Base-by-base conservation (phyloP, 2,113 vertebrate genomes). In the Varanus salvator region DNA sequence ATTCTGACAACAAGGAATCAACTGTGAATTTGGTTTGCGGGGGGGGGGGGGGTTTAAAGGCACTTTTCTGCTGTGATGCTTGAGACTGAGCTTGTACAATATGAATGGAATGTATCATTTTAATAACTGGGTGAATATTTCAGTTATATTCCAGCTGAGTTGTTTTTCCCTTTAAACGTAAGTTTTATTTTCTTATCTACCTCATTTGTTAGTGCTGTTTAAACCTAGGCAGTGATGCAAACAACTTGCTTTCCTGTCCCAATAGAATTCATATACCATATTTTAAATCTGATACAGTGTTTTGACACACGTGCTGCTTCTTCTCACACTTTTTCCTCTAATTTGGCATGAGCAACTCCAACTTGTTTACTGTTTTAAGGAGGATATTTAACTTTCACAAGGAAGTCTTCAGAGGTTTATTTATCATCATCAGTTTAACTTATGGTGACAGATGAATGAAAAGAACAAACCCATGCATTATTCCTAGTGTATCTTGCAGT, bases 31-130 rank as follows among this genome's bases (percentile, higher is more conserved):
- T 91, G 85, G 78, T 93, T 93, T 87, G 88, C 91, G 92, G 94
- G 83, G 78, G 90, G 92, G 94, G 83, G 78, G 90, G 93, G 81
- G 93, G 95, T 94, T 93, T 52, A 54, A 85, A 89, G 88, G 88
- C 88, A 74, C 84, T 77, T 92, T 80, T 71, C 90, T 19, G 64
- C 94, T 95, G 95, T 87, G 84, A 95, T 69, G 91, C 92, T 90
- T 85, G 83, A 80, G 50, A 29, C 48, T 71, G 54, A 77, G 82
- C 60, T 71, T 85, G 88, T 93, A 69, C 69, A 57, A 89, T 88
- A 85, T 80, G 72, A 90, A 93, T 92, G 90, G 92, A 90, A 94
- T 93, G 77, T 92, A 93, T 95, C 91, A 90, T 94, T 95, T 96
- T 91, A 94, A 86, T 90, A 92, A 77, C 74, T 81, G 74, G 44